phyloP scores from a whole-genome alignment of 2,888 invertebrate genomes.

The Eudemis profundana region DNA sequence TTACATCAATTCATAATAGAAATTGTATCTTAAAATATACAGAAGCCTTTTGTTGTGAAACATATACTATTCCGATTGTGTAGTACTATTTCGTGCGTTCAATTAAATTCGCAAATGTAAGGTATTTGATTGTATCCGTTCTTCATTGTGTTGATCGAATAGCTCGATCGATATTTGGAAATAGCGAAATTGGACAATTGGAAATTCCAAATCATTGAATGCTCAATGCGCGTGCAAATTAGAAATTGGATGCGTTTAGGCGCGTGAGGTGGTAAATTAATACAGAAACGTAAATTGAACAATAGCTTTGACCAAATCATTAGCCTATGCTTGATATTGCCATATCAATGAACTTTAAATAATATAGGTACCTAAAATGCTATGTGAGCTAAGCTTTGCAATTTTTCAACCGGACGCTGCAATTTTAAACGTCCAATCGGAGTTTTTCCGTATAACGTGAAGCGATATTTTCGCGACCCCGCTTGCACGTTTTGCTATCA shows the following conservation, averaged over 20 bases:
- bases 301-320: constrained; percentile 2
- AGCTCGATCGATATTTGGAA: not conserved
- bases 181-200: not conserved
- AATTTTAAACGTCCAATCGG: not conserved
- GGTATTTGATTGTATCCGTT: not conserved
- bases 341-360: constrained; percentile 5
- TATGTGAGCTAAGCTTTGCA: not conserved
- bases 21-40: constrained; percentile 12
- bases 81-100: not conserved
- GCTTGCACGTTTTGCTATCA: constrained; percentile 6
- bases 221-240: not conserved
- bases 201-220: constrained; percentile 1
- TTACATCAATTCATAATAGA: constrained; percentile 14
- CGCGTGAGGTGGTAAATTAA: constrained; percentile 5
- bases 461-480: not conserved
- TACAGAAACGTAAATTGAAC: not conserved
- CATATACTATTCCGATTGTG: not conserved
- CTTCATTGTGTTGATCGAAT: no score
- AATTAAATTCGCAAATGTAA: not conserved
- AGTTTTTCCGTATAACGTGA: not conserved
- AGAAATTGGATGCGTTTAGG: not conserved
- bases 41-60: constrained; percentile 14
- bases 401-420: not conserved
- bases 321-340: not conserved
- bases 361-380: not conserved